Percentiles rank a stretch among this genome's conserved stretches.
These are phyloP conservation scores for Apamea crenata DNA, from an alignment of 2,888 invertebrate genomes.

Conservation along the genomic window DNA sequence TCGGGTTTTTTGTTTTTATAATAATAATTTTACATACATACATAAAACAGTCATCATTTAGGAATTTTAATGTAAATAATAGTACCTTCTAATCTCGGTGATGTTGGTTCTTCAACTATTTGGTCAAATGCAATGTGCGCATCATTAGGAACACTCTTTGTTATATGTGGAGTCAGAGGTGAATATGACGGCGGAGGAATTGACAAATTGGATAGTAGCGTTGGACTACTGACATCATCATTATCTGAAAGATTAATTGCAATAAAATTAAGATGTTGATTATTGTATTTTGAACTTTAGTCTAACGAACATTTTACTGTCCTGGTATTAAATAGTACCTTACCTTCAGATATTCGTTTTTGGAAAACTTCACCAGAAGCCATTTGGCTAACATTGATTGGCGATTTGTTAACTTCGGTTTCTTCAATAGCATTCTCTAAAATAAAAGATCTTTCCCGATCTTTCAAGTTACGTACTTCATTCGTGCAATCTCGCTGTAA, in stretches of 20 bases:
- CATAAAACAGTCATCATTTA: too few species aligned
- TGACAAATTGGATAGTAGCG: too few species aligned
- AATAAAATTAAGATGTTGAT: slow-evolving; percentile 39
- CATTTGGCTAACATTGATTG: slow-evolving; percentile 41
- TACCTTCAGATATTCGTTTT: slow-evolving; percentile 42
- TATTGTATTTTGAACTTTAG: slow-evolving; percentile 40
- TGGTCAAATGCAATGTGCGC: too few species aligned
- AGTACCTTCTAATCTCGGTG: too few species aligned
- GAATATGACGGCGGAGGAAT: too few species aligned
- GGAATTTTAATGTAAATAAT: too few species aligned
- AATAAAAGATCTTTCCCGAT: slow-evolving; percentile 43
- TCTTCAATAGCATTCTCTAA: slow-evolving; percentile 38
- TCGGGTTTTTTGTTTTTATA: too few species aligned
- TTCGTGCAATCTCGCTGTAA: slow-evolving; percentile 46
- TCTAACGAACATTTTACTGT: slow-evolving; percentile 40
- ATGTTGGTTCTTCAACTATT: too few species aligned
- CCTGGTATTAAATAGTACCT: slow-evolving; percentile 38
- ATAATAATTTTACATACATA: too few species aligned
- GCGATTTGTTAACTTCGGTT: slow-evolving; percentile 41
- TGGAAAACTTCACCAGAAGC: slow-evolving; percentile 42
- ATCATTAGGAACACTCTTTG: too few species aligned
- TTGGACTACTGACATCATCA: too few species aligned
- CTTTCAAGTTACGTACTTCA: slow-evolving; percentile 41
- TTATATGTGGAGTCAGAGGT: too few species aligned
- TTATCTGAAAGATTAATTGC: slow-evolving; percentile 41